Conservation (phyloP, 1,140 invertebrate genomes). For the Frieseomelitta varia region DNA sequence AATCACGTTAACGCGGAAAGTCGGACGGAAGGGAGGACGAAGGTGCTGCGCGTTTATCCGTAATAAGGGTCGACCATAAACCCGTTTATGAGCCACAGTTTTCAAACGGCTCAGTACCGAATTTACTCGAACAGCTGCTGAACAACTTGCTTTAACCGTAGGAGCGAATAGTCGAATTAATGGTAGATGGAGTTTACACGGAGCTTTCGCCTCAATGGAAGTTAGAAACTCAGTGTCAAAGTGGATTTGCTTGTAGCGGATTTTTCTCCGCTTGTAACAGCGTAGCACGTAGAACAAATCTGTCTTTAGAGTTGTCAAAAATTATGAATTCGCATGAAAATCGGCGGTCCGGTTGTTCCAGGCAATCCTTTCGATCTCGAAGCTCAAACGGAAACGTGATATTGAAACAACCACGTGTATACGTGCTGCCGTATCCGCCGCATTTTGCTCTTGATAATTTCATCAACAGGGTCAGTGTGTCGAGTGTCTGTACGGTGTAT, state of each 20-base stretch:
- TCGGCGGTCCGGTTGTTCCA: too few relatives aligned
- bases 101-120: neutral
- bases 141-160: neutral
- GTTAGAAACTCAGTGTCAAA: neutral
- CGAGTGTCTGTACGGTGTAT: neutral
- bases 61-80: neutral
- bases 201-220: neutral
- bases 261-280: too few relatives aligned
- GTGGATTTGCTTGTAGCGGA: neutral
- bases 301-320: too few relatives aligned
- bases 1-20: neutral
- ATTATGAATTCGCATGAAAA: too few relatives aligned
- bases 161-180: neutral
- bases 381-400: too few relatives aligned
- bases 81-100: slow-evolving; percentile 18
- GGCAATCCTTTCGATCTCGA: too few relatives aligned
- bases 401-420: too few relatives aligned
- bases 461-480: neutral
- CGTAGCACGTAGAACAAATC: too few relatives aligned
- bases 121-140: neutral
- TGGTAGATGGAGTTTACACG: neutral
- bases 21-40: slow-evolving; percentile 3
- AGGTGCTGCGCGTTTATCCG: slow-evolving; percentile 14
- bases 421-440: too few relatives aligned
- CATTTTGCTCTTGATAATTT: neutral